Evolutionary conservation across 1,140 invertebrate species (phyloP).

Genomic region (Marisa cornuarietis): DNA sequence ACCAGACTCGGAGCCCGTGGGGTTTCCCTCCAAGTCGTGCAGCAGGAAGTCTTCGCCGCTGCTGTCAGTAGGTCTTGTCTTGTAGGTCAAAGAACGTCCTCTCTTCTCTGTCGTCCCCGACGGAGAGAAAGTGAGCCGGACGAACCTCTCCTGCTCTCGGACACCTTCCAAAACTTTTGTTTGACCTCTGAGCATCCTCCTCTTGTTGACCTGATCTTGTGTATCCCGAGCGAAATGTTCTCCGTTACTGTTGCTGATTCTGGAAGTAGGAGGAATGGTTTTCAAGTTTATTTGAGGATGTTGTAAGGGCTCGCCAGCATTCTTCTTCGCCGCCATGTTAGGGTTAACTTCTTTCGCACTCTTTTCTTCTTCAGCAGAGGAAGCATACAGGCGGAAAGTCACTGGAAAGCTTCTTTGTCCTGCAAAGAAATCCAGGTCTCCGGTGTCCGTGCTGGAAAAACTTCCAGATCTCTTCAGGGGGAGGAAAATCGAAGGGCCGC

Average conservation of each 20-base stretch:
- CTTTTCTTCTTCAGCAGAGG: not conserved
- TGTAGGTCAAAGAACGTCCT: not conserved
- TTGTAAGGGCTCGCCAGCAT: not conserved
- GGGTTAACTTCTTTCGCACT: not conserved
- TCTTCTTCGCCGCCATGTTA: not conserved
- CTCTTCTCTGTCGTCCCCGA: not conserved
- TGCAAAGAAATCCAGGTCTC: not conserved
- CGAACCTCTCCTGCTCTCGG: conserved; percentile 11
- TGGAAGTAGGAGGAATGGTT: not conserved
- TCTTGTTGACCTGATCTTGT: not conserved
- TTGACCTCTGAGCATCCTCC: not conserved
- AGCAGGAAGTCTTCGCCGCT: not conserved
- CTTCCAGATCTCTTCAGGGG: not conserved
- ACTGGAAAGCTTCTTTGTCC: not conserved
- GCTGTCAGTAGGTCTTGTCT: conserved; percentile 10
- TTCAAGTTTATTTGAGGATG: not conserved
- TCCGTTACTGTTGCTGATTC: not conserved
- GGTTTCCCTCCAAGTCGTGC: not conserved
- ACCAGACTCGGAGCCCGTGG: conserved; percentile 23
- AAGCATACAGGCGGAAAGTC: not conserved
- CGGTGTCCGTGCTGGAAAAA: conserved; percentile 11
- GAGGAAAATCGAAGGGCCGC: not conserved
- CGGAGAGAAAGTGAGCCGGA: conserved; percentile 21
- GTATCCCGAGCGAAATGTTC: not conserved
- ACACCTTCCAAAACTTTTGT: not conserved